Conservation (phyloP, 2,113 vertebrate species). For the Sitta europaea region DNA sequence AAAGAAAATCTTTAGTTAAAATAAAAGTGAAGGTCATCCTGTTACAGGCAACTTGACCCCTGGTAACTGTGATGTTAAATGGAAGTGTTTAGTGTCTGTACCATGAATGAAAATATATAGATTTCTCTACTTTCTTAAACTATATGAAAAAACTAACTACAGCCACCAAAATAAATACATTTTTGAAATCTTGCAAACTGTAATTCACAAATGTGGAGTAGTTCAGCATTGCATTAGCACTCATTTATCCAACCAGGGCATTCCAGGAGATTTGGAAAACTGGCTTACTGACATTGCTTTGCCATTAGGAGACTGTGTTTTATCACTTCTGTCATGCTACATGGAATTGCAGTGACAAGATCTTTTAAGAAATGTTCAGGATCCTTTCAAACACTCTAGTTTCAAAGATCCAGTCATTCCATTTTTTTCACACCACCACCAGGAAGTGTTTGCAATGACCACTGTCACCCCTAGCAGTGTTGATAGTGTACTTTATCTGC, state of each 20-base stretch:
- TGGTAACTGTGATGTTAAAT: neutral
- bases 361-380: neutral
- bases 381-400: neutral
- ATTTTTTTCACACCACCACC: neutral
- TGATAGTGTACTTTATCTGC: slow-evolving; percentile 20
- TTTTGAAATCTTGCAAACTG: slow-evolving; percentile 66
- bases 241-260: slow-evolving; percentile 63
- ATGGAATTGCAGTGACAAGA: slow-evolving; percentile 2
- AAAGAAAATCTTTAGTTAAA: neutral
- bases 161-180: slow-evolving; percentile 68
- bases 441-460: neutral
- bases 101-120: fast-evolving
- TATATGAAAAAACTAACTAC: neutral
- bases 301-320: neutral
- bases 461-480: neutral
- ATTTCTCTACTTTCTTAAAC: neutral
- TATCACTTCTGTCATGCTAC: neutral
- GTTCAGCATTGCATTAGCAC: slow-evolving; percentile 51
- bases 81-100: neutral
- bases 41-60: neutral
- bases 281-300: neutral
- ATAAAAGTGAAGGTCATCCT: neutral
- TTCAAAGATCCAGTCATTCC: neutral
- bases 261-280: slow-evolving; percentile 51
- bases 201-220: slow-evolving; percentile 61